Percentiles rank a stretch among this genome's conserved stretches.
These are phyloP conservation scores for Patiria pectinifera DNA, from an alignment of 53 echinoderm and acorn worm species.

Conservation along the genomic window DNA sequence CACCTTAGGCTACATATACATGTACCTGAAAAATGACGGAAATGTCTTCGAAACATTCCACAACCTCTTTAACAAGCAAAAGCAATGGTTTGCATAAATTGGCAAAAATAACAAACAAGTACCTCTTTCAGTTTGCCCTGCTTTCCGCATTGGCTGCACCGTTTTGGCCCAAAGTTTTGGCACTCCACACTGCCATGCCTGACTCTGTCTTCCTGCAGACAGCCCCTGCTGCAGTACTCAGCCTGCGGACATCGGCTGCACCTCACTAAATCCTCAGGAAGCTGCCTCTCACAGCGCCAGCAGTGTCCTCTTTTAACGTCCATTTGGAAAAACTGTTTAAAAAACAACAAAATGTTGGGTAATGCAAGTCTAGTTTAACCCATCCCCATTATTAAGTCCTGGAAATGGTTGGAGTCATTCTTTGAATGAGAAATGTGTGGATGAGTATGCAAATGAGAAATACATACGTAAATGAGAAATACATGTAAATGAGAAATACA, in stretches of 20 bases:
- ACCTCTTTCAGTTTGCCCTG: slow-evolving; percentile 42
- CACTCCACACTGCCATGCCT: slow-evolving; percentile 47
- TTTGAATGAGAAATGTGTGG: no score
- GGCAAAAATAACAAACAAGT: neutral
- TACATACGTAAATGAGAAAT: no score
- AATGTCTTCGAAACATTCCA: no score
- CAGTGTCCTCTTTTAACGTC: slow-evolving; percentile 57
- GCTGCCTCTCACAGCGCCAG: slow-evolving; percentile 51
- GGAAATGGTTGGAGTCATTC: no score
- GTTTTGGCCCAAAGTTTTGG: slow-evolving; percentile 47
- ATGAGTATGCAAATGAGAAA: no score
- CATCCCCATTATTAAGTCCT: no score
- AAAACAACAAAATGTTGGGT: no score
- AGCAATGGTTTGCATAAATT: neutral
- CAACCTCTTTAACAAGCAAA: neutral
- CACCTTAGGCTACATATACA: no score
- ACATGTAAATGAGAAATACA: no score
- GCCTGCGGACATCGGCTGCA: slow-evolving; percentile 36
- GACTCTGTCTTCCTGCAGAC: slow-evolving; percentile 11
- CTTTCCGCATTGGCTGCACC: slow-evolving; percentile 40
- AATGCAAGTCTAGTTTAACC: no score
- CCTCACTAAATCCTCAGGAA: neutral
- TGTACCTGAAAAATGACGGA: no score
- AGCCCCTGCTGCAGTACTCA: slow-evolving; percentile 35
- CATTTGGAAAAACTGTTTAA: neutral